These are phyloP conservation scores for Myxocyprinus asiaticus DNA, from an alignment of 2,113 vertebrate species.

Conservation along the genomic window DNA sequence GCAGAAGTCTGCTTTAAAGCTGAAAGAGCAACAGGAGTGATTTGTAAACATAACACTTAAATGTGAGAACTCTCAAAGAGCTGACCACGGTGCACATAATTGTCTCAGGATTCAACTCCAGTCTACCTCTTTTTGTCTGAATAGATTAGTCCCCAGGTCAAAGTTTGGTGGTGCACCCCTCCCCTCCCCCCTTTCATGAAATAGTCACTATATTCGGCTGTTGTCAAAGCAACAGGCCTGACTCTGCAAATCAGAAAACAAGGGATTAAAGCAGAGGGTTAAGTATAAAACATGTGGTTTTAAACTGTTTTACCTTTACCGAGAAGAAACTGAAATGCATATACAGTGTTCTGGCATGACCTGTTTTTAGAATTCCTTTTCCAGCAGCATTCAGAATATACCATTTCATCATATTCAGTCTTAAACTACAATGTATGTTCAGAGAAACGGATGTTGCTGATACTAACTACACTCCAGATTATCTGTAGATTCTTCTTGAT, in stretches of 20 bases:
- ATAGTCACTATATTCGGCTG: slow-evolving; percentile 48
- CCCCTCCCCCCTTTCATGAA: slow-evolving; percentile 40
- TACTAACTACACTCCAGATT: background rate
- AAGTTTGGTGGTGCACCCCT: slow-evolving; percentile 30
- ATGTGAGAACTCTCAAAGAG: slow-evolving; percentile 12
- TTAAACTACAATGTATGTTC: background rate
- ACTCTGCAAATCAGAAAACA: slow-evolving; percentile 7
- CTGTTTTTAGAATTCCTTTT: slow-evolving; percentile 39
- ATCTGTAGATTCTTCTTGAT: too few relatives aligned
- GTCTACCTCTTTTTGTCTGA: slow-evolving; percentile 30
- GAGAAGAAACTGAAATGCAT: slow-evolving; percentile 1
- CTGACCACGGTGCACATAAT: slow-evolving; percentile 8
- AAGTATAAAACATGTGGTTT: background rate
- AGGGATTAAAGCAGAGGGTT: slow-evolving; percentile 30
- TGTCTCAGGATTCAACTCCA: background rate
- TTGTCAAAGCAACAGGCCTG: slow-evolving; percentile 47
- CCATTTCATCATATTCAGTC: background rate
- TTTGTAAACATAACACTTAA: slow-evolving; percentile 15
- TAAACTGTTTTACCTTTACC: too few relatives aligned
- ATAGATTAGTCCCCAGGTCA: slow-evolving; percentile 49
- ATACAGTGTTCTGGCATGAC: background rate
- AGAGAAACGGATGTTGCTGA: slow-evolving; percentile 1
- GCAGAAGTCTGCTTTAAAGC: background rate
- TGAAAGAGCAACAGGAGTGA: slow-evolving; percentile 13
- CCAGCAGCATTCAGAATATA: slow-evolving; percentile 4